These are phyloP conservation scores for Crocodylus rhombifer DNA, from an alignment of 2,797 vertebrate species.

Conservation along the genomic window DNA sequence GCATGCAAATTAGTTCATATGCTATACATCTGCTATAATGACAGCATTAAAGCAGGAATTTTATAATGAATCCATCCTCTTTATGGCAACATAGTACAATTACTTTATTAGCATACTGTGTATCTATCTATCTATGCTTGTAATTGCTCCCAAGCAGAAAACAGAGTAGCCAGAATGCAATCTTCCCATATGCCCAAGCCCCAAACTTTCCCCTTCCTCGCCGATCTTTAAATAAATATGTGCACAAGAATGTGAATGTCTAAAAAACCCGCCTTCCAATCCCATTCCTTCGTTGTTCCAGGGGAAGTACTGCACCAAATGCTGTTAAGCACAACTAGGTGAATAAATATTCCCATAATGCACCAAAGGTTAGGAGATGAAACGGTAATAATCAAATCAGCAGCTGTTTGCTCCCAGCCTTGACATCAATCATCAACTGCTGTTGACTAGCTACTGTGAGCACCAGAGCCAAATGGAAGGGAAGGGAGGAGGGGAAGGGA, in stretches of 20 bases:
- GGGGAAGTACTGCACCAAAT: constrained; percentile 51
- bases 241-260: constrained; percentile 14
- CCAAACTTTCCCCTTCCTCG: not conserved
- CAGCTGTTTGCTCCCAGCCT: constrained; percentile 76
- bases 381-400: constrained; percentile 78
- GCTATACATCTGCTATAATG: constrained; percentile 73
- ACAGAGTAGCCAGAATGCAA: constrained; percentile 6
- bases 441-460: constrained; percentile 13
- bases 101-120: constrained; percentile 72
- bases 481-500: not conserved
- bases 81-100: constrained; percentile 75
- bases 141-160: constrained; percentile 29
- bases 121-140: constrained; percentile 19
- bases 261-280: not conserved
- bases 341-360: constrained; percentile 71
- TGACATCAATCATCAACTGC: constrained; percentile 71
- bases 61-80: constrained; percentile 73
- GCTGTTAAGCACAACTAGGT: constrained; percentile 63
- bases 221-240: constrained; percentile 22
- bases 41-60: constrained; percentile 73
- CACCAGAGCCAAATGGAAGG: constrained; percentile 55
- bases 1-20: constrained; percentile 81
- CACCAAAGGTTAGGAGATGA: constrained; percentile 76
- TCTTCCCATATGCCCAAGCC: not conserved
- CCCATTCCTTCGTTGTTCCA: constrained; percentile 9